A percentile compares a stretch with the other conserved stretches of the same genome.
Evolutionary conservation across 2,888 invertebrate species (phyloP).

Genomic region (Frankliniella fusca): DNA sequence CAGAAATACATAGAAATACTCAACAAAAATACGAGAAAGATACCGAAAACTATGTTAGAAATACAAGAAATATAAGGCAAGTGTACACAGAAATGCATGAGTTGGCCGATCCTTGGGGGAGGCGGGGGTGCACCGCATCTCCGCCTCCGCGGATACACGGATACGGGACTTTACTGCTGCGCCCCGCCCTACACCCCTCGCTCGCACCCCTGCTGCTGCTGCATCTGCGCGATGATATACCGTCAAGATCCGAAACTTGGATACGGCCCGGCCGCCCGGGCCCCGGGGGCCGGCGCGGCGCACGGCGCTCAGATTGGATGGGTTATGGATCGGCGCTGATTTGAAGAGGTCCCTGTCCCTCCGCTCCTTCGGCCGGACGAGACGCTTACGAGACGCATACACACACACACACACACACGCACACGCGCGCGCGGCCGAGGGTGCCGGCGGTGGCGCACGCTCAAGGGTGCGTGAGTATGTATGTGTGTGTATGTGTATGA

Average conservation of each 20-base stretch:
- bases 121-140: not conserved
- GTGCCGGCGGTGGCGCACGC: not conserved
- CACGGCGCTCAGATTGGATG: not conserved
- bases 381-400: not conserved
- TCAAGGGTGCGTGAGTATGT: not conserved
- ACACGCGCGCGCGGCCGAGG: not conserved
- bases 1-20: no score
- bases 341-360: not conserved
- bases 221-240: not conserved
- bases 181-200: not conserved
- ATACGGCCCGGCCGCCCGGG: not conserved
- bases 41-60: no score
- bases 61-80: no score
- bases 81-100: no score
- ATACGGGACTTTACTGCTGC: not conserved
- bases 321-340: conserved; percentile 16
- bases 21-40: no score
- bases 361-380: not conserved
- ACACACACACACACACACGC: not conserved
- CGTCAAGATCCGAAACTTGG: not conserved
- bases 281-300: not conserved
- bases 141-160: not conserved
- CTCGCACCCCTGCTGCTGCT: not conserved
- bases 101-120: no score
- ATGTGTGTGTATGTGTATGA: no score